These are phyloP conservation scores for Tonatia bakeri DNA, from an alignment of 2,113 vertebrate species.

Conservation along the genomic window DNA sequence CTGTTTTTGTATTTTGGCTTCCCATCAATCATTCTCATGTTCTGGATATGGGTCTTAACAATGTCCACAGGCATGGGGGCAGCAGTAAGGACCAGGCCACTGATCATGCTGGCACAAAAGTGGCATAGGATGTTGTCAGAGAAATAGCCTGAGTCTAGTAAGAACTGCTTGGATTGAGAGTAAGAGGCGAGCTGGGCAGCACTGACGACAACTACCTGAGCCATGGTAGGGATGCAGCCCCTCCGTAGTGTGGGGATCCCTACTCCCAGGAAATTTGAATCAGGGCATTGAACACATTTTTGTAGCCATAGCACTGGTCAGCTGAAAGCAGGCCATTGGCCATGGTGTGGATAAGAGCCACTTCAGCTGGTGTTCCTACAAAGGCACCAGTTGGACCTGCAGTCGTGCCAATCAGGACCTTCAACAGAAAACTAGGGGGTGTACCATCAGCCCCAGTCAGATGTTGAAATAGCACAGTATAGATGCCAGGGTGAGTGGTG, in stretches of 20 bases:
- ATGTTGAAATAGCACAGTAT: conserved; percentile 91
- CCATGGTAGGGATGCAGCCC: conserved; percentile 93
- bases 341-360: conserved; percentile 91
- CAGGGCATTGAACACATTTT: conserved; percentile 90
- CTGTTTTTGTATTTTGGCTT: conserved; percentile 93
- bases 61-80: conserved; percentile 96
- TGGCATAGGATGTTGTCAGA: conserved; percentile 88
- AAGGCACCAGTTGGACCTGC: conserved; percentile 90
- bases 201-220: conserved; percentile 89
- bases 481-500: conserved; percentile 91
- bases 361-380: conserved; percentile 91
- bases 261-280: conserved; percentile 86
- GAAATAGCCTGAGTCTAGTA: conserved; percentile 90
- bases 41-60: conserved; percentile 94
- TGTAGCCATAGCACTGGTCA: conserved; percentile 87
- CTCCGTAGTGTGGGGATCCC: conserved; percentile 88
- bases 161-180: conserved; percentile 91
- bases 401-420: conserved; percentile 90
- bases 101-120: conserved; percentile 97
- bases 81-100: conserved; percentile 91
- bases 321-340: conserved; percentile 87
- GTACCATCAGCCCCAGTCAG: conserved; percentile 86
- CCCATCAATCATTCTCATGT: conserved; percentile 92
- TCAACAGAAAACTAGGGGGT: conserved; percentile 89
- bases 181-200: conserved; percentile 92